Conservation (phyloP, 2,113 vertebrate genomes). For the Heterochromis multidens region DNA sequence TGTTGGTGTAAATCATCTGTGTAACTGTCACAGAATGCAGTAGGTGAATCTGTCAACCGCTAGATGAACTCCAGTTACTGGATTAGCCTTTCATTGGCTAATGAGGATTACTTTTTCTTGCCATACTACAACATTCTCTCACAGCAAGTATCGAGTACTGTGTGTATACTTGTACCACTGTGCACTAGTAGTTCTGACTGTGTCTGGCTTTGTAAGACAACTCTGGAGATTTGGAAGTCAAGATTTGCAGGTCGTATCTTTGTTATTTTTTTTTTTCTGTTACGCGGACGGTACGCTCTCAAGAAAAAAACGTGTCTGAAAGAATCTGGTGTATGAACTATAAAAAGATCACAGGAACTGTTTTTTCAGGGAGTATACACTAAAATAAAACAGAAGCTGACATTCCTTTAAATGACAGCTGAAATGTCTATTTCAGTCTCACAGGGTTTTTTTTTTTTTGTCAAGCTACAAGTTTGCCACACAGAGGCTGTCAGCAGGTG, state of each 20-base stretch:
- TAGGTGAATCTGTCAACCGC: constrained; percentile 51
- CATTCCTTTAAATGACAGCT: constrained; percentile 33
- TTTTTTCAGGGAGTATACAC: constrained; percentile 6
- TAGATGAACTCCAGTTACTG: constrained; percentile 51
- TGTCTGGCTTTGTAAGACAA: not conserved
- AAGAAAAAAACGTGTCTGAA: not conserved
- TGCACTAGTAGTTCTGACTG: not conserved
- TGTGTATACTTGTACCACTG: not conserved
- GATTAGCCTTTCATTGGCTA: constrained; percentile 46
- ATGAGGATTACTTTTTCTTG: constrained; percentile 36
- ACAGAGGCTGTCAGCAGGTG: constrained; percentile 12
- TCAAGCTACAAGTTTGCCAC: not conserved
- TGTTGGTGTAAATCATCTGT: not conserved
- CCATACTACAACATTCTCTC: not conserved
- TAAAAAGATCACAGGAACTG: constrained; percentile 21
- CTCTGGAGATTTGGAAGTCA: constrained; percentile 1
- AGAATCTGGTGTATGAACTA: not conserved
- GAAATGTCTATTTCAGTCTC: constrained; percentile 43
- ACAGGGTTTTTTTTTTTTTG: not conserved
- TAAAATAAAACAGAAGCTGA: not conserved
- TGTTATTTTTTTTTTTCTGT: fast-evolving
- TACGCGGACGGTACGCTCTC: not conserved
- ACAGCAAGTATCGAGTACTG: not conserved
- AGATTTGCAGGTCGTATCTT: not conserved
- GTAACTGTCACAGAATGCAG: constrained; percentile 6